A percentile compares a stretch with the other conserved stretches of the same genome.
phyloP scores from a whole-genome alignment of 2,888 invertebrate genomes.

The Leptarthrus brevirostris region DNA sequence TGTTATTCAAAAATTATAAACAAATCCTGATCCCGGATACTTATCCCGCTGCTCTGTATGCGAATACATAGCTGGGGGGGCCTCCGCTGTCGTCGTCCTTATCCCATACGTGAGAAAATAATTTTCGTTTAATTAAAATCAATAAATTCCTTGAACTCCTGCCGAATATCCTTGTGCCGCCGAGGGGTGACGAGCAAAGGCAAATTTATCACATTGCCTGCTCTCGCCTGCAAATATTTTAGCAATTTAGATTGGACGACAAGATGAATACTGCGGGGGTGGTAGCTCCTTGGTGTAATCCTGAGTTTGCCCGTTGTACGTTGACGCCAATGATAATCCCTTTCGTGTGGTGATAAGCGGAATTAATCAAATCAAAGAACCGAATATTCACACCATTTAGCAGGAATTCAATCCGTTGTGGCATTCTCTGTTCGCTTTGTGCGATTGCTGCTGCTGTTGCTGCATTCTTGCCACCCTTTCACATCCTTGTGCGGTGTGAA shows the following conservation, averaged over 20 bases:
- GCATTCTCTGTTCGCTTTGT: constrained; percentile 54
- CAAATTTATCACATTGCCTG: constrained; percentile 51
- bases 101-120: constrained; percentile 42
- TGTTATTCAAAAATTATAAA: constrained; percentile 38
- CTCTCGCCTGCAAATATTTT: constrained; percentile 51
- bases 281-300: constrained; percentile 1
- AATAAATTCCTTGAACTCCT: constrained; percentile 52
- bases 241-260: constrained; percentile 53
- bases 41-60: neutral
- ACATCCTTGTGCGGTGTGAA: no score
- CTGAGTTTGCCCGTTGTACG: constrained; percentile 12
- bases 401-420: constrained; percentile 59
- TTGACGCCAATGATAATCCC: constrained; percentile 41
- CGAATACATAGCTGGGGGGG: neutral
- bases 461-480: no score
- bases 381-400: constrained; percentile 57
- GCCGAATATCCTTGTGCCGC: constrained; percentile 47
- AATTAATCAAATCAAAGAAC: constrained; percentile 55
- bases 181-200: constrained; percentile 46
- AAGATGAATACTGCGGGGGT: constrained; percentile 37
- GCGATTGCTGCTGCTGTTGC: neutral
- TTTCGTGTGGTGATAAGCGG: constrained; percentile 52
- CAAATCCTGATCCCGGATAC: neutral
- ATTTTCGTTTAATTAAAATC: constrained; percentile 54
- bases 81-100: neutral